Conservation (phyloP, 2,113 vertebrate species). For the Eulemur rufifrons region DNA sequence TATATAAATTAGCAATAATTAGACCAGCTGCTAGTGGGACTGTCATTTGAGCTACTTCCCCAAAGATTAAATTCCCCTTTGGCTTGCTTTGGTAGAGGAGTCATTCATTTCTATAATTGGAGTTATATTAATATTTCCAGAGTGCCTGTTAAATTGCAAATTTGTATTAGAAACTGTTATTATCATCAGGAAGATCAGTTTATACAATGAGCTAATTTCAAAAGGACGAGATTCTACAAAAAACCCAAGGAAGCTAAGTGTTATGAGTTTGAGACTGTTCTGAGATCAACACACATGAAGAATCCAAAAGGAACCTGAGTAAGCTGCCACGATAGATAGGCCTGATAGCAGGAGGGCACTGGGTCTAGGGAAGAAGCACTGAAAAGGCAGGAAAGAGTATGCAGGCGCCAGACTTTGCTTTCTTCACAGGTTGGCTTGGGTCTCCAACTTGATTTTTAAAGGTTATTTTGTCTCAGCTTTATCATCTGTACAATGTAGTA, state of each 20-base stretch:
- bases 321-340: neutral
- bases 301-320: neutral
- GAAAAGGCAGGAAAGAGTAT: neutral
- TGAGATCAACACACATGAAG: neutral
- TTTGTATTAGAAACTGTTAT: constrained; percentile 11
- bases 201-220: constrained; percentile 5
- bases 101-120: neutral
- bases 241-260: neutral
- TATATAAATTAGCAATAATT: constrained; percentile 8
- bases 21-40: neutral
- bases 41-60: neutral
- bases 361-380: too few species aligned
- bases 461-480: neutral
- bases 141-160: neutral
- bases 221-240: neutral
- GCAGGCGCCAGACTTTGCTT: neutral
- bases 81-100: neutral
- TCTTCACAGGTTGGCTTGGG: neutral
- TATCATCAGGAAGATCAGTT: neutral
- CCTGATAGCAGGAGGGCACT: neutral
- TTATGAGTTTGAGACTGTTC: neutral
- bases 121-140: neutral
- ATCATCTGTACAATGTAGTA: constrained; percentile 13
- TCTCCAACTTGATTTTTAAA: constrained; percentile 18
- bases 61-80: constrained; percentile 21